Conservation (phyloP, 2,113 vertebrate genomes). For the Phyllostomus discolor region DNA sequence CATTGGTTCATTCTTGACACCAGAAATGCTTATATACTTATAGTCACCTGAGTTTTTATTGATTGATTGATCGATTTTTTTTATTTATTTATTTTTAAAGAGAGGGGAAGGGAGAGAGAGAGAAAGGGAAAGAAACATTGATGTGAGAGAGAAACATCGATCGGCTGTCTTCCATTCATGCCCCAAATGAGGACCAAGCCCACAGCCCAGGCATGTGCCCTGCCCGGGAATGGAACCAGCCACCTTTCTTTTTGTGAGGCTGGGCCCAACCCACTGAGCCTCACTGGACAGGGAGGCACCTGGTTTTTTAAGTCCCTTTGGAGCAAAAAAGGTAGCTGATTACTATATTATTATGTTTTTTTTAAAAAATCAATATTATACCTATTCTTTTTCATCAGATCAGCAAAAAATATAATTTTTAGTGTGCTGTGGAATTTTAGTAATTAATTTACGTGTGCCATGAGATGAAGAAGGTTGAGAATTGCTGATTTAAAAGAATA, state of each 20-base stretch:
- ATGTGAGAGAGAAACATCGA: too few species aligned
- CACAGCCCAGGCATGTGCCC: too few species aligned
- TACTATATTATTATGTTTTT: background rate
- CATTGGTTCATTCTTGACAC: background rate
- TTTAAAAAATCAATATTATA: background rate
- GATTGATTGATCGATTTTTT: too few species aligned
- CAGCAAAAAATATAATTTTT: background rate
- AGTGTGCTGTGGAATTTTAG: background rate
- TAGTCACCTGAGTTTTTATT: background rate
- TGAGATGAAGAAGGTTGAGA: background rate
- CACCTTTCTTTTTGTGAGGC: too few species aligned
- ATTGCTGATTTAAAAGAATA: background rate
- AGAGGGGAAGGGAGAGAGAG: too few species aligned
- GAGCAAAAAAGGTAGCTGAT: background rate
- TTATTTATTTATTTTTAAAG: too few species aligned
- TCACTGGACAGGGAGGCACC: background rate
- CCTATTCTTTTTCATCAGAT: background rate
- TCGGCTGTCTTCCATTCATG: too few species aligned
- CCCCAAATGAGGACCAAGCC: too few species aligned
- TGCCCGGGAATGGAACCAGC: too few species aligned
- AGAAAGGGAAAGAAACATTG: too few species aligned
- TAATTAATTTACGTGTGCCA: background rate
- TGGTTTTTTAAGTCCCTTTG: background rate
- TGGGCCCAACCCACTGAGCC: too few species aligned
- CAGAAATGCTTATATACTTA: background rate